phyloP scores from a whole-genome alignment of 2,113 vertebrate species.

The Pantherophis guttatus region DNA sequence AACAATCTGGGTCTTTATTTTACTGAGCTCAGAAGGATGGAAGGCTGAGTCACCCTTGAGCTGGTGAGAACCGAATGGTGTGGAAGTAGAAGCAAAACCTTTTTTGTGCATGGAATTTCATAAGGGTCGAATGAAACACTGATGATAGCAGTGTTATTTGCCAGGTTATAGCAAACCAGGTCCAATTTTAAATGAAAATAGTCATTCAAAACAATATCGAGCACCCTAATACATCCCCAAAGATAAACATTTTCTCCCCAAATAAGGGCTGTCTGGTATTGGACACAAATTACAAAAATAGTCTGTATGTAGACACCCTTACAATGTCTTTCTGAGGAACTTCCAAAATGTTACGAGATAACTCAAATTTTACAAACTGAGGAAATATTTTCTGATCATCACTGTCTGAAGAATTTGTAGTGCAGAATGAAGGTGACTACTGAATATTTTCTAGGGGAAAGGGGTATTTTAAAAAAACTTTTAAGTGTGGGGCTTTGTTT shows the following conservation, averaged over 20 bases:
- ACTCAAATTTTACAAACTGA: background rate
- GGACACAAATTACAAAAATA: background rate
- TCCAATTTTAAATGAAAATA: background rate
- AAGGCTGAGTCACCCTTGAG: too few species aligned
- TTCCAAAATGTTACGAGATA: background rate
- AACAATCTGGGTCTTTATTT: too few species aligned
- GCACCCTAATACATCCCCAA: background rate
- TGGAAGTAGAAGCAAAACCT: background rate
- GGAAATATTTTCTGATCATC: too few species aligned
- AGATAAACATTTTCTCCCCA: background rate
- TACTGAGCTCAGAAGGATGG: too few species aligned
- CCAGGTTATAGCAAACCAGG: background rate
- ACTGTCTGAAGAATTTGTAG: background rate
- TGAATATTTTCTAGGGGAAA: background rate
- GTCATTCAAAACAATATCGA: background rate
- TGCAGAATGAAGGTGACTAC: background rate
- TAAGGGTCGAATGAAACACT: background rate
- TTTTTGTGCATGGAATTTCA: background rate
- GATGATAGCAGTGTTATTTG: background rate
- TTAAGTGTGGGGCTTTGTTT: background rate
- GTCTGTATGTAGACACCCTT: background rate
- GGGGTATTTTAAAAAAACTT: background rate
- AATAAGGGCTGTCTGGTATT: background rate
- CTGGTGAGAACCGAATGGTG: background rate
- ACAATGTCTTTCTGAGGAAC: background rate